Evolutionary conservation across 2,888 invertebrate species (phyloP), one percentile per base, ranked within the genome.

Genomic region (Harpagoxenus sublaevis): DNA sequence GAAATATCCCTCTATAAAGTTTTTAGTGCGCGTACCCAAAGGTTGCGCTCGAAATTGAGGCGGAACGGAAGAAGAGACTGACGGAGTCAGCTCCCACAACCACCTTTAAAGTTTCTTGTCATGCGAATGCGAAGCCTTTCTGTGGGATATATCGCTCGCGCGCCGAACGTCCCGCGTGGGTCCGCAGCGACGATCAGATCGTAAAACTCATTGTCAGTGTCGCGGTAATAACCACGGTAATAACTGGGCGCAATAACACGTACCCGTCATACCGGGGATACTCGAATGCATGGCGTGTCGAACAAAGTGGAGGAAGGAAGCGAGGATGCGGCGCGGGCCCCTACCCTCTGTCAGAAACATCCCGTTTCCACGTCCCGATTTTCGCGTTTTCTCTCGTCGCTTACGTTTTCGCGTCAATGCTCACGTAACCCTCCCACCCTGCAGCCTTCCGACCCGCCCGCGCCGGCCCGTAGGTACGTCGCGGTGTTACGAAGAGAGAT

Each of bases 171-270:
- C 23, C 42, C 23, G 23, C 82, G 62, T 6, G 28, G 10, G 65
- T 74, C 66, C 65, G 77, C 42, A 68, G 84, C 83, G 86, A 87
- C 89, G 89, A 91, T 91, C 88, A 86, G 86, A 88, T 91, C 92
- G 88, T 92, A 92, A 92, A 92, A 89, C 84, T 92, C 87, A 86
- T 83, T 88, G 86, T 88, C 87, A 86, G 84, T 88, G 86, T 88
- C 86, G 86, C 88, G 90, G 88, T 92, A 91, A 92, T 92, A 92
- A 89, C 90, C 88, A 87, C 86, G 90, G 89, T 91, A 91, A 92
- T 92, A 92, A 91, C 91, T 87, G 89, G 63, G 73, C 71, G 89
- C 91, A 87, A 91, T 92, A 92, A 91, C 84, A 77, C 86, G 86
- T 87, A 89, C n/a, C n/a, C 23, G 85, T 82, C 71, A 63, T 87